Base-by-base conservation (phyloP, 2,113 vertebrate genomes). In the Nerophis lumbriciformis region DNA sequence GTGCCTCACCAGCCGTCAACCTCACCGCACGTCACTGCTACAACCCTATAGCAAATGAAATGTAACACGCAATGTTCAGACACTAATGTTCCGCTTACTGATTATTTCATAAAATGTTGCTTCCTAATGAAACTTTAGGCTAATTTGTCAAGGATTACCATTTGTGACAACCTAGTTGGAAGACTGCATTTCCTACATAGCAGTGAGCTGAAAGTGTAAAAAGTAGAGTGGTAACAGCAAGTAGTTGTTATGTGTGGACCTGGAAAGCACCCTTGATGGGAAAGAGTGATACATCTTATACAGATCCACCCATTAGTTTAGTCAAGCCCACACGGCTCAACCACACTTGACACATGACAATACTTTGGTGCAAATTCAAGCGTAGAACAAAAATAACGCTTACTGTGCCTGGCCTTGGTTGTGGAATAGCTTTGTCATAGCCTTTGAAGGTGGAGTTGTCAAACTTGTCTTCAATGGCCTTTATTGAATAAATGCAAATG, bases 391-490 rank as follows among this genome's bases (percentile, higher is more conserved):
- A 61, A 75, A 59, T 51, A 71, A 60, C 53, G 65, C 77, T 92
- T 81, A 98, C 95, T 71, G 83, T 89, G 79, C 95, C 95, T 0
- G 95, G 94, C 59, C 92, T 91, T 45, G 93, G 89, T 12, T 65
- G 75, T 0, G 94, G 93, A 19, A 89, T 73, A 0, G 76, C 50
- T 0, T 75, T 36, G 0, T 66, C 11, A 47, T 90, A 94, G 63
- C 90, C 94, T 59, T 91, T 95, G 78, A 95, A 95, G 1, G 59
- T 73, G 3, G 95, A 96, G 0, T 75, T 90, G 16, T 85, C 84
- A 82, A 98, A 98, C 61, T 93, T 66, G 0, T 11, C n/a, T 58
- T 94, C 93, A 6, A 98, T 93, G 58, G 90, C 90, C 10, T 50
- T 77, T 0, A 97, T 86, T 0, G 93, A 89, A 63, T 94, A 97